A percentile compares a stretch with the other conserved stretches of the same genome.
Conservation (phyloP, 1,140 invertebrate genomes). For the Leptopilina boulardi region DNA sequence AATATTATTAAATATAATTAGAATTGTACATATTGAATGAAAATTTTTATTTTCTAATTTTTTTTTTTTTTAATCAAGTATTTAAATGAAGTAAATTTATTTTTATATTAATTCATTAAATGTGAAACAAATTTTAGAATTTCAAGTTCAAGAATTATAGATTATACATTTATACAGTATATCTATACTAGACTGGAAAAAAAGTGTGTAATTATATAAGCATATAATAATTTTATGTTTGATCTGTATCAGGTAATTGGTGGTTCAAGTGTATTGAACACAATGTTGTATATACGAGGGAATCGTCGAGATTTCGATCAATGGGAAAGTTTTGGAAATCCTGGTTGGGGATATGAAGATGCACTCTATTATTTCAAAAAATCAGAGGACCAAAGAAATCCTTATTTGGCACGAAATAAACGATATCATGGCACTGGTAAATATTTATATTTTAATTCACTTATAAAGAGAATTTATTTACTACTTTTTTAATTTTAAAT, state of each 20-base stretch:
- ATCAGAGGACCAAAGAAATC: slow-evolving; percentile 89
- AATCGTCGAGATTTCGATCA: slow-evolving; percentile 93
- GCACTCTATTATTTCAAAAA: slow-evolving; percentile 93
- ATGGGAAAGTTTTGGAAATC: slow-evolving; percentile 92
- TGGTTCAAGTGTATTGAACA: slow-evolving; percentile 90
- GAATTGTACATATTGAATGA: too few relatives aligned
- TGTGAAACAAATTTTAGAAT: background rate
- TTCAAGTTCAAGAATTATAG: background rate
- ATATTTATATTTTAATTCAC: slow-evolving; percentile 30
- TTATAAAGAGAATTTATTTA: too few relatives aligned
- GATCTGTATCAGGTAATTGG: slow-evolving; percentile 80
- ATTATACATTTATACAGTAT: background rate
- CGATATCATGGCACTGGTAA: slow-evolving; percentile 84
- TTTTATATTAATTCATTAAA: background rate
- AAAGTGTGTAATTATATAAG: slow-evolving; percentile 6
- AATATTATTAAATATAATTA: too few relatives aligned
- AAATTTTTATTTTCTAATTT: too few relatives aligned
- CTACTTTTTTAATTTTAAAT: too few relatives aligned
- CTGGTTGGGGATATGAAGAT: slow-evolving; percentile 92
- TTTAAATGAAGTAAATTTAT: too few relatives aligned
- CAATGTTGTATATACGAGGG: slow-evolving; percentile 95
- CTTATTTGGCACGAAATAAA: slow-evolving; percentile 84
- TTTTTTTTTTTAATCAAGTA: too few relatives aligned
- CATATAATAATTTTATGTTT: slow-evolving; percentile 28
- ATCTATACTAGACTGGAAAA: background rate